Percentiles rank a stretch among this genome's conserved stretches.
Conservation (phyloP, 2,113 vertebrate species). For the Scopus umbretta region DNA sequence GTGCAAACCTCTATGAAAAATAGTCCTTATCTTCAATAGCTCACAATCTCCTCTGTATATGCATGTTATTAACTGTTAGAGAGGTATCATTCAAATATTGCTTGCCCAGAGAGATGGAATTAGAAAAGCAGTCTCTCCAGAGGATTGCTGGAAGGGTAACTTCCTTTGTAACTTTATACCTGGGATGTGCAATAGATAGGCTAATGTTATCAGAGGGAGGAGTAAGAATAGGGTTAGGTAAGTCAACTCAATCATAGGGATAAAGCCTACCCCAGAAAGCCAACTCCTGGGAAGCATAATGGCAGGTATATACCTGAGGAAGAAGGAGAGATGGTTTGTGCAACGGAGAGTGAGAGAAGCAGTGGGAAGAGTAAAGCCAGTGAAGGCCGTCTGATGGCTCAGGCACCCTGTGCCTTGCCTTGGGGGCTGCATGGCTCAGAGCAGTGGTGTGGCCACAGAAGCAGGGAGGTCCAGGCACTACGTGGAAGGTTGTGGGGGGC, state of each 20-base stretch:
- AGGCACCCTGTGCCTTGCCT: background rate
- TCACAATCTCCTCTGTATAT: background rate
- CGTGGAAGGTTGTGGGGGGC: background rate
- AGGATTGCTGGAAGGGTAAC: background rate
- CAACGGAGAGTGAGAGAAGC: background rate
- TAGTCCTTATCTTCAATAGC: background rate
- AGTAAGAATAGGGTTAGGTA: background rate
- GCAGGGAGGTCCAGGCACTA: background rate
- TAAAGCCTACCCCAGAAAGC: background rate
- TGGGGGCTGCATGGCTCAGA: background rate
- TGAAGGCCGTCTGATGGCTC: background rate
- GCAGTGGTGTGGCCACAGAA: fast-evolving
- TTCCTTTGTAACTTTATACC: background rate
- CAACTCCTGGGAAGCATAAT: background rate
- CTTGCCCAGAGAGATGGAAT: background rate
- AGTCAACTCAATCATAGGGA: background rate
- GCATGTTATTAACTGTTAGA: background rate
- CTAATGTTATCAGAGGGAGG: background rate
- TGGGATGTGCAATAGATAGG: background rate
- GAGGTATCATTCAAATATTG: background rate
- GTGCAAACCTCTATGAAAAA: background rate
- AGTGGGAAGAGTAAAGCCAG: background rate
- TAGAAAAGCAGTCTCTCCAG: background rate
- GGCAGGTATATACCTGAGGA: background rate
- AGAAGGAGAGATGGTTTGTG: background rate